Evolutionary conservation across 2,888 invertebrate genomes (phyloP), one percentile per base, ranked within the genome.

Genomic region (Eulithis testata): DNA sequence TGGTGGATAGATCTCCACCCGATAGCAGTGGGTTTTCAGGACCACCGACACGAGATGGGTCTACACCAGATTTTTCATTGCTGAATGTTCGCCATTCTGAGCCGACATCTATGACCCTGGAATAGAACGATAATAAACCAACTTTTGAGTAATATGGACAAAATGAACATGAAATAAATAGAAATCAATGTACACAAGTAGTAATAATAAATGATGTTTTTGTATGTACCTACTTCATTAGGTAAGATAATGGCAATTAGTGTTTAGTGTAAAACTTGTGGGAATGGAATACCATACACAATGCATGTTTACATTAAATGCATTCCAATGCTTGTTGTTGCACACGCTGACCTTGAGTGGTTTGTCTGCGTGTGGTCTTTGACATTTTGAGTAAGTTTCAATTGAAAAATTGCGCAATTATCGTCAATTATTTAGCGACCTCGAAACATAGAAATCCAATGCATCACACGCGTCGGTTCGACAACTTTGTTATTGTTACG

Each of bases 71-170:
- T 83, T 99, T 99, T 85, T 99, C 99, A 87, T 99, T 99, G 82
- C 98, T 99, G 90, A 99, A 99, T 66, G 99, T 99, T 86, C 99
- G 95, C 99, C 99, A 99, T 90, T 99, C 99, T 4, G 99, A 99
- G 44, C 99, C 99, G n/a, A 99, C 99, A 91, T 99, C 99, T 73
- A 99, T 99, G 0, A 99, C 98, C 84, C 99, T 98, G 87, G 65
- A 82, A 84, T 3, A 5, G 21, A 36, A 11, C 8, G n/a, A 5
- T 31, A 31, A 40, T 40, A 40, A 40, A 40, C 5, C 1, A 37
- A 7, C 3, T 1, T 37, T 37, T 37, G 27, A 11, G 50, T 21
- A 9, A 21, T 4, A 31, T 51, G 45, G 12, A 21, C 7, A 8
- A 7, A 47, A 47, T 31, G 4, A 51, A 6, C 36, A 51, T 51